Percentiles rank a stretch among this genome's conserved stretches.
These are phyloP conservation scores for Mythimna lalbum DNA, from an alignment of 2,888 invertebrate species.

Conservation along the genomic window DNA sequence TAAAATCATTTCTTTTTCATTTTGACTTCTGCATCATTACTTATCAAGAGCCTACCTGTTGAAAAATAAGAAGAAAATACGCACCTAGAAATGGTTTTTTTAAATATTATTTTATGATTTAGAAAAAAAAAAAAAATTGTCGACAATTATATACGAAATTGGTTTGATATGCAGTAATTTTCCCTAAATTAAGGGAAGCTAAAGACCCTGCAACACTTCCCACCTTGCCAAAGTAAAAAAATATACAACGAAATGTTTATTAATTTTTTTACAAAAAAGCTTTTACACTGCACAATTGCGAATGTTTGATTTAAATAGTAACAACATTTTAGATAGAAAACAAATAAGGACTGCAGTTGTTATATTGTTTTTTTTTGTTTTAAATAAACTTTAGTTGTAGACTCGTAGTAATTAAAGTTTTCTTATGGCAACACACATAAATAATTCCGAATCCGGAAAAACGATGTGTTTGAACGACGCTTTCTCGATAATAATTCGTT, in stretches of 20 bases:
- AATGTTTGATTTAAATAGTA: too few relatives aligned
- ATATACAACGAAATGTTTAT: not conserved
- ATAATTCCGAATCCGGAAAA: slow-evolving; percentile 68
- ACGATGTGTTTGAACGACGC: slow-evolving; percentile 77
- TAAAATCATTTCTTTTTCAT: too few relatives aligned
- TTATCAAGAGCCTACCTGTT: too few relatives aligned
- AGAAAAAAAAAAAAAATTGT: too few relatives aligned
- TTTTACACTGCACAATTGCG: not conserved
- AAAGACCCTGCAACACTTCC: not conserved
- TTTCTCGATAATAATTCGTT: slow-evolving; percentile 71
- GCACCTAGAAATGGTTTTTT: too few relatives aligned
- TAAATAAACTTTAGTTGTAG: too few relatives aligned
- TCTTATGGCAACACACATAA: slow-evolving; percentile 64
- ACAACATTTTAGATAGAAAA: not conserved
- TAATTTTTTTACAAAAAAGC: not conserved
- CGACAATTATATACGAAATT: too few relatives aligned
- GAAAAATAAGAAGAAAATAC: too few relatives aligned
- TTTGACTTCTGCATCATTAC: too few relatives aligned
- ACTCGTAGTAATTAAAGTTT: not conserved
- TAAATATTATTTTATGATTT: too few relatives aligned
- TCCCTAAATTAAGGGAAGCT: not conserved
- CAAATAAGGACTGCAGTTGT: not conserved
- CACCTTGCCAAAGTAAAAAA: slow-evolving; percentile 21
- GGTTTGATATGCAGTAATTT: not conserved
- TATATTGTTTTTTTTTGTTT: too few relatives aligned